phyloP scores from a whole-genome alignment of 1,140 invertebrate genomes.

The Radopholus similis region DNA sequence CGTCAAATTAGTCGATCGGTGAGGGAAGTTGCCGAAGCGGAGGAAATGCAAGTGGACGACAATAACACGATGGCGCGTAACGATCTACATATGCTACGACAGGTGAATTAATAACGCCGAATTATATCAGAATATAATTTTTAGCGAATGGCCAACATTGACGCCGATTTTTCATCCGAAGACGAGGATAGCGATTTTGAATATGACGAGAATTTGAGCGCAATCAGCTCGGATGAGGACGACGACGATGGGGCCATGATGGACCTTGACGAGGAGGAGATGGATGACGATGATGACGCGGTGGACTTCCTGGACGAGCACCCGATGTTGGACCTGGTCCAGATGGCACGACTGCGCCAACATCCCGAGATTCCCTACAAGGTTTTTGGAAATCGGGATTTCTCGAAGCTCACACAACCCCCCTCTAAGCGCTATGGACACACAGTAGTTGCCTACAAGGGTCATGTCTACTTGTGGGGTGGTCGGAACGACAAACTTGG shows the following conservation, averaged over 20 bases:
- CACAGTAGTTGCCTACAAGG: constrained; percentile 74
- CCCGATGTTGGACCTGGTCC: background rate
- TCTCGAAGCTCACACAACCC: constrained; percentile 20
- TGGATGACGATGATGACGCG: background rate
- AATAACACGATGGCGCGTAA: background rate
- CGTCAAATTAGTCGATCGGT: background rate
- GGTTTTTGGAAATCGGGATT: background rate
- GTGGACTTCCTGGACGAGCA: background rate
- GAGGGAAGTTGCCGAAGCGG: background rate
- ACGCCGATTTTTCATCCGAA: constrained; percentile 9
- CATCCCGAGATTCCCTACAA: constrained; percentile 18
- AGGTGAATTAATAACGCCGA: background rate
- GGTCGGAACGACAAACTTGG: constrained; percentile 76
- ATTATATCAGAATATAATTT: background rate
- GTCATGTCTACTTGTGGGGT: constrained; percentile 81
- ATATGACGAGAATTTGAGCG: background rate
- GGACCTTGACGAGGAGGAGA: constrained; percentile 24
- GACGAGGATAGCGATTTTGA: constrained; percentile 4
- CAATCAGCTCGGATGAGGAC: constrained; percentile 17
- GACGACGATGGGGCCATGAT: background rate
- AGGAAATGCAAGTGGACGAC: background rate
- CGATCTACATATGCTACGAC: background rate
- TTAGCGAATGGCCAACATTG: background rate
- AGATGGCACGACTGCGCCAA: constrained; percentile 1
- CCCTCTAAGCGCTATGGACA: constrained; percentile 75